Evolutionary conservation across 2,797 vertebrate genomes (phyloP), one percentile per base, ranked within the genome.

Genomic region (Pempheris klunzingeri): DNA sequence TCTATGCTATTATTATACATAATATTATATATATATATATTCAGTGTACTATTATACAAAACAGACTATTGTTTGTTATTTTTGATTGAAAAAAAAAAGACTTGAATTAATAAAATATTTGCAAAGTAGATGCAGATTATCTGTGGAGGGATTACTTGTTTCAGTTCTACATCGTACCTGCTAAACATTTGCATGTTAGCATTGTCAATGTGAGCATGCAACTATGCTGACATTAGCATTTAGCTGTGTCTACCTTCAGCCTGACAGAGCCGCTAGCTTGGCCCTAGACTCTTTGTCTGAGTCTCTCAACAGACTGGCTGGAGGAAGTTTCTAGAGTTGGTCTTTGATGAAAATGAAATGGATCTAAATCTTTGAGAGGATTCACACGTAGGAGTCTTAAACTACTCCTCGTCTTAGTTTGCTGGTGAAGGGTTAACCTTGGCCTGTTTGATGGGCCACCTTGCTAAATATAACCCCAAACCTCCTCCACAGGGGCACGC

Each of bases 381-480:
- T 63, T 71, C 78, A 28, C 58, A 39, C 52, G 10, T 17, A 54
- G 18, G 22, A 9, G 15, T 74, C 22, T 71, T 18, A 13, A 64
- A 61, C 18, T 22, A 2, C 47, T 59, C 38, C 3, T 4, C 5
- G 38, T 70, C 76, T 70, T 39, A 10, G 43, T 54, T 60, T 46
- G 76, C 71, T 24, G 71, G 59, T 28, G 58, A 86, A 86, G 83
- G 80, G 83, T 90, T 91, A 89, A 91, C 80, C 61, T 80, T 36
- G 57, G 74, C 75, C 68, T 22, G 36, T 87, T 87, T 87, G 87
- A 90, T 82, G 80, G 81, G 54, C 79, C 80, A 81, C 57, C 81
- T 89, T 76, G 67, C 90, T 93, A 94, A 93, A 90, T 91, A 93
- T 92, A 94, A 86, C 82, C 87, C 65, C 17, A 57, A 80, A 74